Conservation (phyloP, 2,888 invertebrate genomes). For the Zygogramma bicolorata region DNA sequence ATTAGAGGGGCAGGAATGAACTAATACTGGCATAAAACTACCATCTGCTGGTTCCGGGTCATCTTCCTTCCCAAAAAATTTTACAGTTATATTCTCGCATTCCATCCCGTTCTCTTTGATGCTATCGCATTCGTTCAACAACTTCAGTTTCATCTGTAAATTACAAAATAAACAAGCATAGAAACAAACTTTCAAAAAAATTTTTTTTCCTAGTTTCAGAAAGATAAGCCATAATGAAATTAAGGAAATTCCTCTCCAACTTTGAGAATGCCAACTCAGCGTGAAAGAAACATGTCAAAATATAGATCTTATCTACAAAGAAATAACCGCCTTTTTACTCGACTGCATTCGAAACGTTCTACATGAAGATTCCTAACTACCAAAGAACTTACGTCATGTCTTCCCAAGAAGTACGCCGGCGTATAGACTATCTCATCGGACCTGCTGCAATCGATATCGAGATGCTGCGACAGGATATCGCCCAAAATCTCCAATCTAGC, state of each 20-base stretch:
- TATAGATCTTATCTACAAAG: no score
- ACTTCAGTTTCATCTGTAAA: constrained; percentile 77
- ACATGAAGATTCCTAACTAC: neutral
- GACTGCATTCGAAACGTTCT: no score
- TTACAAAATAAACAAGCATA: no score
- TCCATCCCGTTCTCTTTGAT: constrained; percentile 68
- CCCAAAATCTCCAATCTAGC: constrained; percentile 83
- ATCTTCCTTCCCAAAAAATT: constrained; percentile 79
- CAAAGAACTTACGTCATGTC: constrained; percentile 81
- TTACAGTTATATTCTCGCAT: constrained; percentile 73
- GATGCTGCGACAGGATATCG: constrained; percentile 79
- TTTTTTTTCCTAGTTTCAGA: no score
- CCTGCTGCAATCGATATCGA: constrained; percentile 74
- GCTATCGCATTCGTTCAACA: constrained; percentile 71
- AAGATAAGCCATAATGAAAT: no score
- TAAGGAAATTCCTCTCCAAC: no score
- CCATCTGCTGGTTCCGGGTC: constrained; percentile 70
- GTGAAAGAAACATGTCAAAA: no score
- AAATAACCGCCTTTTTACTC: no score
- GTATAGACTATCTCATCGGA: constrained; percentile 66
- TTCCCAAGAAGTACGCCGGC: constrained; percentile 82
- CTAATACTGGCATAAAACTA: constrained; percentile 77
- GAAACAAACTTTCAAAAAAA: no score
- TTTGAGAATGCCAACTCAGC: no score
- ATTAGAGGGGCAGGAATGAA: constrained; percentile 86